Percentiles rank a stretch among this genome's conserved stretches.
Evolutionary conservation across 2,888 invertebrate genomes (phyloP).

Genomic region (Crematogaster levior): DNA sequence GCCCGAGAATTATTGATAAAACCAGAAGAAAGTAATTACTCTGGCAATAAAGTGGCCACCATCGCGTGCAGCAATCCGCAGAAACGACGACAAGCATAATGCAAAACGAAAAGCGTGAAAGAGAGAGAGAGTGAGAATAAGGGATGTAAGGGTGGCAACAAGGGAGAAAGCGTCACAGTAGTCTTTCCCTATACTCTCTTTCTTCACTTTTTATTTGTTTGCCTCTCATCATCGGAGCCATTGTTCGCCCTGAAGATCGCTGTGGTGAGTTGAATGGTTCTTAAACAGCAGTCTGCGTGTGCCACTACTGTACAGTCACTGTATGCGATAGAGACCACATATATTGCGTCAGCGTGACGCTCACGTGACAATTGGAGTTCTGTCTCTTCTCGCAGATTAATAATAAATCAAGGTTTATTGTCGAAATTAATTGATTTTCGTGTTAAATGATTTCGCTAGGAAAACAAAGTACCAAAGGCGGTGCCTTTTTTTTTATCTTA

Average conservation of each 20-base stretch:
- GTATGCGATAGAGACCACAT: neutral
- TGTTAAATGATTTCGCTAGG: neutral
- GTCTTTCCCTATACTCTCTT: conserved; percentile 5
- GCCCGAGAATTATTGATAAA: conserved; percentile 41
- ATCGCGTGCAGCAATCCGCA: conserved; percentile 46
- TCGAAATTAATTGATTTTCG: neutral
- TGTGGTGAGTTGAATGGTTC: conserved; percentile 52
- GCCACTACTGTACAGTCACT: conserved; percentile 7
- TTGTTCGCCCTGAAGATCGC: conserved; percentile 48
- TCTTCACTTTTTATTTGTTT: conserved; percentile 41
- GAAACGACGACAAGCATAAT: conserved; percentile 12
- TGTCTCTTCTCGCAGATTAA: neutral
- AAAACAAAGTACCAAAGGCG: neutral
- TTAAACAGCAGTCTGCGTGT: conserved; percentile 39
- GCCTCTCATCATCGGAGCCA: conserved; percentile 46
- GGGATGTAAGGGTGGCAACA: conserved; percentile 11
- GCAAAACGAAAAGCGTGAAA: neutral
- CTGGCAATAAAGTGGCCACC: conserved; percentile 34
- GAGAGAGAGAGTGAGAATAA: conserved; percentile 11
- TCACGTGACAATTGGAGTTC: neutral
- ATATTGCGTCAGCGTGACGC: neutral
- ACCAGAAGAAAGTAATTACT: conserved; percentile 46
- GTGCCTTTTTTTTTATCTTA: neutral
- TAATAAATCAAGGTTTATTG: conserved; percentile 1
- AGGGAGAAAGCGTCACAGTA: conserved; percentile 21